Base-by-base conservation (phyloP, 2,113 vertebrate genomes). In the Amblyopsis rosae region DNA sequence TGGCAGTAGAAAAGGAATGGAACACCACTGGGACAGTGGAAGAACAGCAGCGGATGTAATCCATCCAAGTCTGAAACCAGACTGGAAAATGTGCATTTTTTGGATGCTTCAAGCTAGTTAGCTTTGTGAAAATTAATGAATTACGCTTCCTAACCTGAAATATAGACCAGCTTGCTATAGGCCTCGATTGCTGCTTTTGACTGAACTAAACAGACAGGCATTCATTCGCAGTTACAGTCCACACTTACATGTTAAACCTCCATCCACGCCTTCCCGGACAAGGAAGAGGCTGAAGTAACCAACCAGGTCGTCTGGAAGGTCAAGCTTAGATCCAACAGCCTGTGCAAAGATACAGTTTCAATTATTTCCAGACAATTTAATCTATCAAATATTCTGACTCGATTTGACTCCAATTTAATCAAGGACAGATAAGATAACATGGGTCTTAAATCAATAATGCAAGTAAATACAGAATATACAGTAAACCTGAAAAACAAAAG, bases 221-320 rank as follows among this genome's bases (percentile, higher is more conserved):
- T 41, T 41, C 35, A 41, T 41, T 41, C 35, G 35, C 5, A 41
- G 7, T 41, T 5, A 41, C 35, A 41, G 35, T 41, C 35, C 49
- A 17, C 13, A 87, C 96, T 96, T 88, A 99, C 98, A 99, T 33
- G 96, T 98, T 83, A 96, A 95, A 55, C 92, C 92, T 72, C 95
- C 96, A 0, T 98, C 96, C 76, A 89, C 91, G 50, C 92, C 90
- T 80, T 98, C 93, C 56, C 95, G 94, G 70, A 98, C 93, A 41
- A 99, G 93, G 75, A 97, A 99, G 57, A 99, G 95, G 75, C 95
- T 98, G 86, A 99, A 99, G 82, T 98, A 99, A 51, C 95, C 96
- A 0, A 97, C 92, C 50, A 99, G 92, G 66, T 99, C 96, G 69
- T 98, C 96, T 0, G 96, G 94, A 71, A 99, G 93, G 82, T 98